Evolutionary conservation across 2,888 invertebrate species (phyloP), one percentile per base, ranked within the genome.

Genomic region (Agonopterix alstromeriana): DNA sequence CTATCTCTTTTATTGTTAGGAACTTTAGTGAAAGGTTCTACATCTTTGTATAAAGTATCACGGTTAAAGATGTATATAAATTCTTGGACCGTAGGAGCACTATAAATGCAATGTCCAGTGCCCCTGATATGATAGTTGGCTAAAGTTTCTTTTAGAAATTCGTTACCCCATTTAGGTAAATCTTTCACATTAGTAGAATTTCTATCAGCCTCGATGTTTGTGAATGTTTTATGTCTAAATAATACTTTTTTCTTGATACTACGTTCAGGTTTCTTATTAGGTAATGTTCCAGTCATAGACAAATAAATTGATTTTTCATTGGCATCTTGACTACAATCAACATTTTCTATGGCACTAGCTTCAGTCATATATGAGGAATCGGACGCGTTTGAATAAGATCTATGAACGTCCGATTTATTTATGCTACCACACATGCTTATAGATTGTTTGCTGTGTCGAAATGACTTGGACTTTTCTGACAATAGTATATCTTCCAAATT

Each of bases 171-270:
- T 54, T 70, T 73, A 3, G 79, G 75, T 35, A 79, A 65, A 58
- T 79, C 77, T 65, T 61, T 78, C 2, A 72, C 53, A 58, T 71
- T 76, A 4, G 70, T 57, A 10, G 82, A 84, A 62, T 78, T 80
- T 62, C 82, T 77, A 54, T 87, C 85, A 35, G 72, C 70, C 70
- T 88, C 86, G 36, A 86, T 86, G 54, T 84, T 87, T 8, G 88
- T 87, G 55, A 88, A 88, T 4, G 88, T 88, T 75, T 83, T 88
- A 60, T 88, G 85, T 48, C 88, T 79, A 61, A 88, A 88, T 12
- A 88, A 68, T 2, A 86, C 80, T 61, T 82, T 84, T 52, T 82
- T 85, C 51, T 75, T 77, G n/a, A 61, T 61, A 11, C 60, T 69
- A 65, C 36, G 36, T 42, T 47, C 47, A 0, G 67, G 51, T 58